Evolutionary conservation across 30 jellyfish, hydroid and myxozoan genomes (phyloP).

Genomic region (Aurelia sp.): DNA sequence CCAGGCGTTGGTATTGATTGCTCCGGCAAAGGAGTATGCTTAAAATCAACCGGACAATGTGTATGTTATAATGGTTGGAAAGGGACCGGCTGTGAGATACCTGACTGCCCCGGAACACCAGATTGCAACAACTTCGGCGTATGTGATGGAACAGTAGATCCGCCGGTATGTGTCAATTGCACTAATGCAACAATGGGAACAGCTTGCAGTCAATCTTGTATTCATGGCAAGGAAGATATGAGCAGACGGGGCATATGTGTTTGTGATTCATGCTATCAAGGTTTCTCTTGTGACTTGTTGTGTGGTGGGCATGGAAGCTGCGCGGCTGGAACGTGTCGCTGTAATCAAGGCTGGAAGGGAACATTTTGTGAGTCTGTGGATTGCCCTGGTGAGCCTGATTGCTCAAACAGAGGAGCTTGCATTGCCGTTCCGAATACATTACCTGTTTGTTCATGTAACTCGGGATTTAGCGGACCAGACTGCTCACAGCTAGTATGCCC

Average conservation of each 20-base stretch:
- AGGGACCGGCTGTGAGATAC: constrained; percentile 63
- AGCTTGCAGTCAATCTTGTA: constrained; percentile 49
- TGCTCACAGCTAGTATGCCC: constrained; percentile 73
- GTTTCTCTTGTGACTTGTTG: constrained; percentile 62
- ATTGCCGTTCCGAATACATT: constrained; percentile 44
- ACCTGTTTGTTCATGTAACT: constrained; percentile 75
- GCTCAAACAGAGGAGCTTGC: constrained; percentile 72
- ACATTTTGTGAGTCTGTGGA: constrained; percentile 43
- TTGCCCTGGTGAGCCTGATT: constrained; percentile 82
- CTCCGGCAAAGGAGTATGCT: constrained; percentile 73
- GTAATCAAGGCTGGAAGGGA: constrained; percentile 74
- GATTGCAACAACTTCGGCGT: constrained; percentile 53
- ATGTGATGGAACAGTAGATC: constrained; percentile 63
- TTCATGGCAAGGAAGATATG: constrained; percentile 66
- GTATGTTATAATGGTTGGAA: constrained; percentile 72
- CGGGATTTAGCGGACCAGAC: constrained; percentile 63
- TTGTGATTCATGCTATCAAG: constrained; percentile 66
- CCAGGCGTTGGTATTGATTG: constrained; percentile 63
- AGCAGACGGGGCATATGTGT: constrained; percentile 58
- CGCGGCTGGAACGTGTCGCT: constrained; percentile 13
- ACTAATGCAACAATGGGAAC: constrained; percentile 72
- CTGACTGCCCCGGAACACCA: constrained; percentile 80
- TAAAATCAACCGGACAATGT: constrained; percentile 54
- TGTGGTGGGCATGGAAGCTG: constrained; percentile 68
- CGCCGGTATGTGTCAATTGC: constrained; percentile 72